These are phyloP conservation scores for Halichondria panicea DNA, from an alignment of 37 sponge, comb jelly and placozoan species.

Conservation along the genomic window DNA sequence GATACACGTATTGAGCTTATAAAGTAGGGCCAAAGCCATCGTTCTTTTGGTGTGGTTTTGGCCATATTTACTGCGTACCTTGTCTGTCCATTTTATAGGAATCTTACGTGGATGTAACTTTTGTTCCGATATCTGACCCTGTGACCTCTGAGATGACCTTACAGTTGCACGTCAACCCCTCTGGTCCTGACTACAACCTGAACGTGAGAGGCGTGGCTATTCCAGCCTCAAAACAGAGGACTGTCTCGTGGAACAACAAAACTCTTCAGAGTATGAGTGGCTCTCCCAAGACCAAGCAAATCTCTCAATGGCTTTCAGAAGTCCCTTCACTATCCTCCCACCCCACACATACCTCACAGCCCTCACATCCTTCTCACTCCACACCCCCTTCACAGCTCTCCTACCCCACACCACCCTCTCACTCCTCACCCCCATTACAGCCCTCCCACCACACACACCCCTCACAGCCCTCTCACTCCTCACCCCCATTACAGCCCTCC, in stretches of 20 bases:
- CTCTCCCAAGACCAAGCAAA: neutral
- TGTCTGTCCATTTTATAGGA: slow-evolving; percentile 9
- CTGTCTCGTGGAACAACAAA: neutral
- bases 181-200: slow-evolving; percentile 58
- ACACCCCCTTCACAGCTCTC: neutral
- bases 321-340: slow-evolving; percentile 14
- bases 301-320: too few relatives aligned
- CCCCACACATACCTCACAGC: neutral
- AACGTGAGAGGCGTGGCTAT: slow-evolving; percentile 51
- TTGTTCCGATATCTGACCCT: slow-evolving; percentile 25
- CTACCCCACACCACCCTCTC: neutral
- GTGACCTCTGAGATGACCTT: slow-evolving; percentile 16
- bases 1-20: neutral
- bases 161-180: slow-evolving; percentile 50
- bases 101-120: slow-evolving; percentile 24
- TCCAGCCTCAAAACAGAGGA: neutral
- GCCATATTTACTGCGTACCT: neutral
- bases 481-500: neutral
- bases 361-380: neutral
- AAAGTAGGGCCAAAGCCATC: neutral
- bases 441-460: neutral
- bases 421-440: neutral
- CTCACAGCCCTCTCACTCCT: neutral
- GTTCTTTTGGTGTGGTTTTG: neutral
- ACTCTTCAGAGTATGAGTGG: neutral